phyloP scores from a whole-genome alignment of 1,140 invertebrate species.

The Patella vulgata region DNA sequence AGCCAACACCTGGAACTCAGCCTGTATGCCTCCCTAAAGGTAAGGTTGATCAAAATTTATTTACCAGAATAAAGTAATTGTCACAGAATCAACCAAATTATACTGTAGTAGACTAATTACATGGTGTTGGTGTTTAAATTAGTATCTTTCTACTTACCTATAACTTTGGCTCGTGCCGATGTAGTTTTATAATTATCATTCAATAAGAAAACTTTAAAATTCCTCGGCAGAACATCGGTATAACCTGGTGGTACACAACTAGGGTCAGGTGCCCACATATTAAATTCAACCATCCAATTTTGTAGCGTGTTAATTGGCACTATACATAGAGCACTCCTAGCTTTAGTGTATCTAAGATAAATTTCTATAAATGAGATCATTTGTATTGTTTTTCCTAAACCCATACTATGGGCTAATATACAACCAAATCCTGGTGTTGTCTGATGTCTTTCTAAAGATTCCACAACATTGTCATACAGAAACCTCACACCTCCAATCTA shows the following conservation, averaged over 20 bases:
- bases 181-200: slow-evolving; percentile 96
- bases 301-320: slow-evolving; percentile 99
- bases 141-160: no score
- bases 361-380: slow-evolving; percentile 95
- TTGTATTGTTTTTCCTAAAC: slow-evolving; percentile 91
- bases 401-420: slow-evolving; percentile 99
- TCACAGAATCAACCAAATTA: no score
- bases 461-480: slow-evolving; percentile 95
- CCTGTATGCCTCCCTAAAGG: no score
- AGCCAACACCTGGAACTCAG: no score
- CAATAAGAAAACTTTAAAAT: slow-evolving; percentile 86
- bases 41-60: no score
- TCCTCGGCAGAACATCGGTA: no score
- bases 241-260: no score
- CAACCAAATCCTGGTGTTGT: slow-evolving; percentile 95
- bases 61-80: no score
- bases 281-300: slow-evolving; percentile 98
- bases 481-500: slow-evolving; percentile 96
- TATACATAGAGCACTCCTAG: slow-evolving; percentile 91
- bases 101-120: no score
- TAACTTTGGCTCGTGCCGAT: slow-evolving; percentile 80
- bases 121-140: no score
- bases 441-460: slow-evolving; percentile 87
- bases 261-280: slow-evolving; percentile 86
- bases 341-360: slow-evolving; percentile 89